Percentiles rank a stretch among this genome's conserved stretches.
phyloP scores from a whole-genome alignment of 2,113 vertebrate genomes.

The Muntiacus reevesi region DNA sequence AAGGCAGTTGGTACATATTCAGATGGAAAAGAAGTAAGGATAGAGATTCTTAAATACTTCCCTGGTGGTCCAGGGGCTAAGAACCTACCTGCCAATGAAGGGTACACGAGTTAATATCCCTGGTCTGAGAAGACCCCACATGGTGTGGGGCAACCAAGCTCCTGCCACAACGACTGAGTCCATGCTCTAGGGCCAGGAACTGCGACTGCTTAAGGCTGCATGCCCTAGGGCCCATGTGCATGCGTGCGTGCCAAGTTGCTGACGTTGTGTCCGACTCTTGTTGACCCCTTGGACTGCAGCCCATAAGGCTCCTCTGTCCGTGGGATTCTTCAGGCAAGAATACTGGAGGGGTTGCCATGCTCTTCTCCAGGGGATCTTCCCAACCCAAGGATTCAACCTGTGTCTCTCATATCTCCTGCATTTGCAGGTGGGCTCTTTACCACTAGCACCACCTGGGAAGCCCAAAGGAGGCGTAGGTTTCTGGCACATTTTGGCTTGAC shows the following conservation, averaged over 20 bases:
- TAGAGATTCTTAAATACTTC: background rate
- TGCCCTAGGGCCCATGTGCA: background rate
- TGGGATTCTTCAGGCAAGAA: background rate
- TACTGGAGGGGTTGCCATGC: background rate
- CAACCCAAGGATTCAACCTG: background rate
- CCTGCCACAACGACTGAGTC: background rate
- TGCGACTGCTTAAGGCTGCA: background rate
- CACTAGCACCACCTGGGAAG: background rate
- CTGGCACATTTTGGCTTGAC: background rate
- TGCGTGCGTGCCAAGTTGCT: fast-evolving
- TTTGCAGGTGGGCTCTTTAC: background rate
- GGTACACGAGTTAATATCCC: background rate
- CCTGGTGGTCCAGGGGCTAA: background rate
- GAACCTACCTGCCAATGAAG: background rate
- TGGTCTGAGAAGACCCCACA: background rate
- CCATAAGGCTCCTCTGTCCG: background rate
- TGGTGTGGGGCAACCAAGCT: background rate
- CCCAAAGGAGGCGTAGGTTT: background rate
- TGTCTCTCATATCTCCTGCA: background rate
- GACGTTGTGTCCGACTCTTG: background rate
- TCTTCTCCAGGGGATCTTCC: background rate
- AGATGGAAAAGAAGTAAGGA: background rate
- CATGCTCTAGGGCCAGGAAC: background rate
- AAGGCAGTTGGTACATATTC: background rate
- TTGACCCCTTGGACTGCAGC: background rate